Percentiles rank a stretch among this genome's conserved stretches.
Conservation (phyloP, 2,113 vertebrate genomes). For the Casuarius casuarius region DNA sequence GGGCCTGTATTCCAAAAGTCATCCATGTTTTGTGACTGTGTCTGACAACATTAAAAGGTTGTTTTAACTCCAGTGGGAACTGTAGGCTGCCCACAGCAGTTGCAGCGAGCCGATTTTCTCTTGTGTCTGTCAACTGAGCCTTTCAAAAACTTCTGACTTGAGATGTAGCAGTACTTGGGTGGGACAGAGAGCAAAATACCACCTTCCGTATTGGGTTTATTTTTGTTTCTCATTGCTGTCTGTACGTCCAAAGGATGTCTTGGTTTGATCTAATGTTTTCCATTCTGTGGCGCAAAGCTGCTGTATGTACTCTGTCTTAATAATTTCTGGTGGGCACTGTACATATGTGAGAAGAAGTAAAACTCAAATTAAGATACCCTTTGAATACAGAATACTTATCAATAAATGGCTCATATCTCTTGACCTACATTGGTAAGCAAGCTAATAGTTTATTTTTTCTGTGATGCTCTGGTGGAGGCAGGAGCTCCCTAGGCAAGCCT, state of each 20-base stretch:
- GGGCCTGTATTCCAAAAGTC: background rate
- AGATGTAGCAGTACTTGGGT: fast-evolving
- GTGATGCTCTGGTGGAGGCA: too few species aligned
- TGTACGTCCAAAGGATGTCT: background rate
- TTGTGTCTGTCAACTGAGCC: background rate
- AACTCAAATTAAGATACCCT: background rate
- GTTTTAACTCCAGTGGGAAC: background rate
- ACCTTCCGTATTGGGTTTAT: background rate
- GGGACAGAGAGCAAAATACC: background rate
- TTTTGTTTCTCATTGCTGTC: background rate
- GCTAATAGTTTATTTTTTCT: background rate
- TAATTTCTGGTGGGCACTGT: background rate
- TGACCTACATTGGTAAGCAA: background rate
- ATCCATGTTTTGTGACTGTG: background rate
- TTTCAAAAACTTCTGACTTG: background rate
- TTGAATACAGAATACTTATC: background rate
- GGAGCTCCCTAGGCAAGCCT: too few species aligned
- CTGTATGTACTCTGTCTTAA: background rate
- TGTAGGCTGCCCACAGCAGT: background rate
- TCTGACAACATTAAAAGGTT: background rate
- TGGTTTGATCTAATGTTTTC: background rate
- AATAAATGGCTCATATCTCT: background rate
- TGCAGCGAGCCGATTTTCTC: background rate
- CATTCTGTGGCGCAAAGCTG: background rate
- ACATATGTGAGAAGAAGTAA: background rate